Base-by-base conservation (phyloP, 2,113 vertebrate species). In the human region DNA sequence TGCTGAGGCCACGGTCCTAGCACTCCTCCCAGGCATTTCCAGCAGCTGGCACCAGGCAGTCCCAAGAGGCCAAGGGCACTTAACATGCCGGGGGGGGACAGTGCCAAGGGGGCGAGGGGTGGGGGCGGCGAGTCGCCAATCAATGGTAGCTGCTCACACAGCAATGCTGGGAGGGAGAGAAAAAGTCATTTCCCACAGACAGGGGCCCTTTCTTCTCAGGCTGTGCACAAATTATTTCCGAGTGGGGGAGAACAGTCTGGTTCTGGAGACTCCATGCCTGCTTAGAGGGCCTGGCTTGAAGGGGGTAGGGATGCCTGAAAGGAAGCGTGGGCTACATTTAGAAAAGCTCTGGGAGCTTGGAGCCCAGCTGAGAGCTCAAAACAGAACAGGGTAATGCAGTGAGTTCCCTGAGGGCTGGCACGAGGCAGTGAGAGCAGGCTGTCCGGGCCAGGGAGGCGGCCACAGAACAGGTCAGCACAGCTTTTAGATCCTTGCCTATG, bases 21-120 rank as follows among this genome's bases (percentile, higher is more conserved):
- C 64, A 79, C 25, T 95, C 97, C 18, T 45, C 95, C 76, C 88
- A 95, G 90, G 97, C 98, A 94, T 95, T 97, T 98, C 93, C 87
- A 98, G 95, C 90, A 97, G 96, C 94, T 97, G 98, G 97, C 97
- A 98, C 97, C 80, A 96, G 94, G 97, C 96, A 18, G 97, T 97
- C 98, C 97, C 97, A 95, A 95, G 97, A 97, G 98, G 90, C 97
- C 96, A 94, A 97, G 88, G 76, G 96, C 95, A 93, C 90, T 97
- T 92, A 90, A 85, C 55, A 93, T 45, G 59, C 82, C 68, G 85
- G 80, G 85, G 11, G 32, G 32, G 16, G 2, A 4, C 13, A 68
- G 32, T 35, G 66, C 5, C 22, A 40, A 40, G 40, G 40, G 40
- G 40, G 40, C 8, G 81, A 87, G 64, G 85, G 89, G 57, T 22